These are phyloP conservation scores for Xerus rutilus DNA, from an alignment of 2,797 vertebrate species.

Conservation along the genomic window DNA sequence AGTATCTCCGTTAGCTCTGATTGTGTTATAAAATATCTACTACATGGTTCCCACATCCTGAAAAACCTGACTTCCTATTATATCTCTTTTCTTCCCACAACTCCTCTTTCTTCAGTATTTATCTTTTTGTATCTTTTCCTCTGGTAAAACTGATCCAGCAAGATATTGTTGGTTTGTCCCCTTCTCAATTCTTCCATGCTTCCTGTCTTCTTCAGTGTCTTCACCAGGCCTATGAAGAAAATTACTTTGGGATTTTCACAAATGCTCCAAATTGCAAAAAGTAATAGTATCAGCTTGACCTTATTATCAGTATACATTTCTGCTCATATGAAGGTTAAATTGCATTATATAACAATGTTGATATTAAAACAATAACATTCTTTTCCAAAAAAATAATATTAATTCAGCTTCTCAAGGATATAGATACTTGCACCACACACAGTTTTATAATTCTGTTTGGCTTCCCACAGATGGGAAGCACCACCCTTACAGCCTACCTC, in stretches of 20 bases:
- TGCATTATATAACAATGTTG: neutral
- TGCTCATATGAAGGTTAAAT: neutral
- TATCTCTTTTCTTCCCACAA: neutral
- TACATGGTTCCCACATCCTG: neutral
- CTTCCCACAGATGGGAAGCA: constrained; percentile 55
- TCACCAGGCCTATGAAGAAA: neutral
- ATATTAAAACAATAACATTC: constrained; percentile 26
- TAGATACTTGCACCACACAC: neutral
- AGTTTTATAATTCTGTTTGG: constrained; percentile 53
- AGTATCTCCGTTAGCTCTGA: neutral
- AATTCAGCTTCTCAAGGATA: neutral
- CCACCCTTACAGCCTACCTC: neutral
- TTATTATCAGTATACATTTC: neutral
- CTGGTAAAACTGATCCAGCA: neutral
- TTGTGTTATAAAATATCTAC: neutral
- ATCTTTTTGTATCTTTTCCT: neutral
- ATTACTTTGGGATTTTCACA: neutral
- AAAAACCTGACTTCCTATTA: neutral
- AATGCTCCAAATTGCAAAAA: neutral
- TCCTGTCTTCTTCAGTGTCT: neutral
- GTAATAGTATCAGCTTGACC: neutral
- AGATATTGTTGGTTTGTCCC: neutral
- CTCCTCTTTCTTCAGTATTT: neutral
- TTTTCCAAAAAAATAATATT: neutral
- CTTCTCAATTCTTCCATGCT: neutral